A percentile compares a stretch with the other conserved stretches of the same genome.
These are phyloP conservation scores for Aphelinus atriplicis DNA, from an alignment of 1,140 invertebrate genomes.

Conservation along the genomic window DNA sequence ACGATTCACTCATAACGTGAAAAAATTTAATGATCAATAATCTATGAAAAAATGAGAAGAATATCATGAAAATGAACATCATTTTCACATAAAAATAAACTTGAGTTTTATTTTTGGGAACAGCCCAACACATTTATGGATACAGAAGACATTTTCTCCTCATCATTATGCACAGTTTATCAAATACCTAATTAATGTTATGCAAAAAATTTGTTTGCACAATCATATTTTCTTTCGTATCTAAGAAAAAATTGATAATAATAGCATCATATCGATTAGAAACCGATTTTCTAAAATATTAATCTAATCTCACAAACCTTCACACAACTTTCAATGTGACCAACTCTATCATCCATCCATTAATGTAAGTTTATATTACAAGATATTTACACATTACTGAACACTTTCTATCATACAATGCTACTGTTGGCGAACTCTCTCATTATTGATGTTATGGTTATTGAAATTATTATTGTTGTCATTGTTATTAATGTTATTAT, in stretches of 20 bases:
- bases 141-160: no score
- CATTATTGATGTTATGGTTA: constrained; percentile 39
- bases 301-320: neutral
- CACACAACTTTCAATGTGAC: neutral
- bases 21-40: no score
- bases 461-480: constrained; percentile 31
- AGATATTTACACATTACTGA: constrained; percentile 29
- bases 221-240: neutral
- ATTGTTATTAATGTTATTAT: constrained; percentile 49
- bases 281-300: neutral
- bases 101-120: no score
- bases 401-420: neutral
- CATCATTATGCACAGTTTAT: neutral
- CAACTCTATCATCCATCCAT: neutral
- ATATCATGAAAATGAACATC: no score
- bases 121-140: no score
- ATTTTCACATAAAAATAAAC: no score
- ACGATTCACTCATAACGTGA: no score
- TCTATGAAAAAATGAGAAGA: no score
- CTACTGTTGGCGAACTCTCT: constrained; percentile 45
- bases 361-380: constrained; percentile 28
- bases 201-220: no score
- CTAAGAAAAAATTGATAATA: neutral
- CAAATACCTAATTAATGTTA: neutral
- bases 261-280: neutral